Base-by-base conservation (phyloP, 2,888 invertebrate genomes). In the Ormyrus thymus region DNA sequence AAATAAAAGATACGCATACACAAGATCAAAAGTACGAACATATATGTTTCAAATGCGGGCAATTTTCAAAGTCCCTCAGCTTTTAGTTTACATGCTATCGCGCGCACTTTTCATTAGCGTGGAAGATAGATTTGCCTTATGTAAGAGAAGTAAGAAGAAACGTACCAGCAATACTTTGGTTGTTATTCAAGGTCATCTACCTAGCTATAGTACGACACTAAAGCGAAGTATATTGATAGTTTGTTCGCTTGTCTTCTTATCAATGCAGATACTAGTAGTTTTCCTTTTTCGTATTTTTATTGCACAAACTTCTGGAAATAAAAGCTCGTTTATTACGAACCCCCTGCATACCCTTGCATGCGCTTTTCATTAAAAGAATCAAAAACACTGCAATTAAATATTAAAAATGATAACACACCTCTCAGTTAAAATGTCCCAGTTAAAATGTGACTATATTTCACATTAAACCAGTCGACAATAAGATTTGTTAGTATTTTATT, bases 141-240 rank as follows among this genome's bases (percentile, higher is more conserved):
- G 59, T 62, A 72, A 56, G 45, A 75, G 50, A 64, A 76, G 45
- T 71, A 68, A 79, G 69, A 76, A 80, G 64, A 77, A 74, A 74
- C 56, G 48, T 73, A 76, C 66, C 69, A 65, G 73, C 76, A 73
- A 70, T 74, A 77, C 80, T 80, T 80, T 80, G 80, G 80, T 77
- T 74, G 73, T 74, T 74, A 80, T 74, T 73, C 11, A 79, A 79
- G 50, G 64, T 73, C 69, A 74, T 53, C 74, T 65, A 59, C 65
- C 73, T 74, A 74, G 59, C 74, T 74, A 59, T 70, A 73, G 69
- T 73, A 77, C 58, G 69, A 68, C 15, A 51, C 68, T 74, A 77
- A 74, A 80, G 76, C 73, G 58, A 72, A 79, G 68, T 64, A 73
- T 72, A 69, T 79, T 29, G 29, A 72, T 73, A 58, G 53, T 77